Conservation (phyloP, 2,888 invertebrate species). For the Furcula furcula region DNA sequence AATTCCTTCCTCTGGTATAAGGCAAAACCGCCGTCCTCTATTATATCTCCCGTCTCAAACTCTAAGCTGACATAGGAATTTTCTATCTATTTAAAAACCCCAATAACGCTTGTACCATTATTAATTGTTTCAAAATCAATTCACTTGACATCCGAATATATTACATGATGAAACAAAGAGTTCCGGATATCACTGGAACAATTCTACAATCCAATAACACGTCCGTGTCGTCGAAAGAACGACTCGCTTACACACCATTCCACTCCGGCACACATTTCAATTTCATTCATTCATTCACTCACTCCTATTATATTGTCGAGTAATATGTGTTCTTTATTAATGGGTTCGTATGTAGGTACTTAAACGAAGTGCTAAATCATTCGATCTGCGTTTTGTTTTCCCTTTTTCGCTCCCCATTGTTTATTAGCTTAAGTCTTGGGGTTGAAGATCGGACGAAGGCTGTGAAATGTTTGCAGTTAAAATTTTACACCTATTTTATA, state of each 20-base stretch:
- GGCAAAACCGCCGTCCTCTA: too few relatives aligned
- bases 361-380: slow-evolving; percentile 41
- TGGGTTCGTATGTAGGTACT: slow-evolving; percentile 35
- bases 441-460: slow-evolving; percentile 13
- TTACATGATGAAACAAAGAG: too few relatives aligned
- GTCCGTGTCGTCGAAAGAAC: slow-evolving; percentile 16
- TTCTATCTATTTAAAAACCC: too few relatives aligned
- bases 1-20: too few relatives aligned
- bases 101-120: too few relatives aligned
- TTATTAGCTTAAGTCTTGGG: slow-evolving; percentile 23
- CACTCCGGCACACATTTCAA: slow-evolving; percentile 33
- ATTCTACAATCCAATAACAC: slow-evolving; percentile 27
- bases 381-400: slow-evolving; percentile 32
- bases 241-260: slow-evolving; percentile 18
- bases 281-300: slow-evolving; percentile 26
- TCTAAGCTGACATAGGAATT: too few relatives aligned
- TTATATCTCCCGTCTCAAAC: too few relatives aligned
- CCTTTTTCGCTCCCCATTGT: slow-evolving; percentile 15
- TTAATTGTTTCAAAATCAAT: too few relatives aligned
- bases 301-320: slow-evolving; percentile 35
- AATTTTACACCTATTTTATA: slow-evolving; percentile 3
- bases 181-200: slow-evolving; percentile 4
- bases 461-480: slow-evolving; percentile 11
- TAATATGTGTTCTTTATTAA: slow-evolving; percentile 53
- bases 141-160: too few relatives aligned